Conservation (phyloP, 2,888 invertebrate genomes). For the Drosophila subsilvestris region DNA sequence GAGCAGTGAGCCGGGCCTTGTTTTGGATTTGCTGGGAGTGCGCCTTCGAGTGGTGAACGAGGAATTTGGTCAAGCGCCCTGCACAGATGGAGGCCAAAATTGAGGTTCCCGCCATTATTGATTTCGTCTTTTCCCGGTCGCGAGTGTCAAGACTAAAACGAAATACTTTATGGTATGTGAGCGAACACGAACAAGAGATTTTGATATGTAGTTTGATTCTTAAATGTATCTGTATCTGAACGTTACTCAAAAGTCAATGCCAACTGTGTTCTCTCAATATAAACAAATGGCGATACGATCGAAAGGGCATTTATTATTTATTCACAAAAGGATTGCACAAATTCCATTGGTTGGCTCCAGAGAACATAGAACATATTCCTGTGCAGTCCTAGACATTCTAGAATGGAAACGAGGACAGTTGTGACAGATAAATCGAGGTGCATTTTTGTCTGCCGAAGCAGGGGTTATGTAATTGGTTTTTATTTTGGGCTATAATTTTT, state of each 20-base stretch:
- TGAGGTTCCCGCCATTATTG: slow-evolving; percentile 58
- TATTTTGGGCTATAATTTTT: neutral
- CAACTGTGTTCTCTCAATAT: too few species aligned
- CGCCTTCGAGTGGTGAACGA: slow-evolving; percentile 49
- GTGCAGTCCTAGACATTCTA: neutral
- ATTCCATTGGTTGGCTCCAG: neutral
- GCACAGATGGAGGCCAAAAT: slow-evolving; percentile 69
- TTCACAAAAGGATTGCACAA: neutral
- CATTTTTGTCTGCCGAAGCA: neutral
- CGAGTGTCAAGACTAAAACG: neutral
- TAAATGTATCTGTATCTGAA: too few species aligned
- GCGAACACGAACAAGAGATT: neutral
- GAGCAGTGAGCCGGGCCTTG: slow-evolving; percentile 9
- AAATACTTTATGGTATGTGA: neutral
- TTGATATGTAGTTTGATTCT: neutral
- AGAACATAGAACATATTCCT: neutral
- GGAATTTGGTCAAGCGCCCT: slow-evolving; percentile 64
- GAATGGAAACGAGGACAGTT: too few species aligned
- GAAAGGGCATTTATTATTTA: neutral
- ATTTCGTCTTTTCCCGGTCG: neutral
- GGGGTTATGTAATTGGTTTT: neutral
- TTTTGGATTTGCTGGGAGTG: slow-evolving; percentile 36
- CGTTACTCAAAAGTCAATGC: neutral
- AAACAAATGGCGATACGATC: too few species aligned
- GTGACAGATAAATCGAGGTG: neutral